Conservation (phyloP, 2,113 vertebrate species). For the Thinocorus orbignyianus region DNA sequence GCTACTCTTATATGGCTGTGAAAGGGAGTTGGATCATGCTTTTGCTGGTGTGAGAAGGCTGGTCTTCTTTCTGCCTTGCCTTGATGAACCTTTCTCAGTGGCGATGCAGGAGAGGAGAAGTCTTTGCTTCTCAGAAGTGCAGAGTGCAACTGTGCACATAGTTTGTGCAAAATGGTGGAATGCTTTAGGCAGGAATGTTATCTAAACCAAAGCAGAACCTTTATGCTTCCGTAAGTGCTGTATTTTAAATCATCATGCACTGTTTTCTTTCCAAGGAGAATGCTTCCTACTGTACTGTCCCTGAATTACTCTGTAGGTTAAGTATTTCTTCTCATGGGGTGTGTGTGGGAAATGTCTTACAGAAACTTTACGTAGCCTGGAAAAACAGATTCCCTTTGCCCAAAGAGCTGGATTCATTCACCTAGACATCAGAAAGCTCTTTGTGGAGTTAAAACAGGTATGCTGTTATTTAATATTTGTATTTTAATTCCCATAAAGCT, state of each 20-base stretch:
- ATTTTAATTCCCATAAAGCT: not conserved
- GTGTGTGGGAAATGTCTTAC: not conserved
- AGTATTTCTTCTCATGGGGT: not conserved
- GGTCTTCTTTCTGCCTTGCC: not conserved
- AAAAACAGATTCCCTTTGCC: not conserved
- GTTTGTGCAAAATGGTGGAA: not conserved
- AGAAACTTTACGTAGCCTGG: conserved; percentile 18
- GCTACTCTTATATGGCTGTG: not conserved
- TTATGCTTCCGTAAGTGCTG: not conserved
- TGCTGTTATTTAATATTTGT: not conserved
- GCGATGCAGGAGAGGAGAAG: not conserved
- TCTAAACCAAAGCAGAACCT: not conserved
- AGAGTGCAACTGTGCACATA: not conserved
- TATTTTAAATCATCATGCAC: not conserved
- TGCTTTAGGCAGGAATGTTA: not conserved
- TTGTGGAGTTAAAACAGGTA: conserved; percentile 53
- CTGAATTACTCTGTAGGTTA: not conserved
- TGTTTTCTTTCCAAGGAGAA: not conserved
- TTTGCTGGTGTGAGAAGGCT: not conserved
- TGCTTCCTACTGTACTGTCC: not conserved
- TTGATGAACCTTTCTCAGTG: not conserved
- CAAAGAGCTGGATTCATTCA: not conserved
- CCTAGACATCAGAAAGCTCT: conserved; percentile 17
- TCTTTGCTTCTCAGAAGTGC: not conserved
- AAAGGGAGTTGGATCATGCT: not conserved